Percentiles rank a stretch among this genome's conserved stretches.
Conservation (phyloP, 2,797 vertebrate genomes). For the Tragelaphus oryx region DNA sequence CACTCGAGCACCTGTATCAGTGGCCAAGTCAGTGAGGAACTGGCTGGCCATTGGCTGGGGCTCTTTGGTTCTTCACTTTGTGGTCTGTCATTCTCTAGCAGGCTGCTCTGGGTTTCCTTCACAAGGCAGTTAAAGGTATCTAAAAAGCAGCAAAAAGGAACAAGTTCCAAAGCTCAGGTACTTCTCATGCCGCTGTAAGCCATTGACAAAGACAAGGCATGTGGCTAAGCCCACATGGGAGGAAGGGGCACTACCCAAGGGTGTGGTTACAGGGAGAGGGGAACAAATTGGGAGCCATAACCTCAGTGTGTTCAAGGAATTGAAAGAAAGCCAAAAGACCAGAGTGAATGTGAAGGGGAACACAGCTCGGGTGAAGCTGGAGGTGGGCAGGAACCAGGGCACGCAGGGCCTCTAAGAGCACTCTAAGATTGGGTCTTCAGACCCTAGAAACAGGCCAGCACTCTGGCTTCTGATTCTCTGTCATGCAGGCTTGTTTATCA, state of each 20-base stretch:
- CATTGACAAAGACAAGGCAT: not conserved
- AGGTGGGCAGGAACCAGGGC: not conserved
- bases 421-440: not conserved
- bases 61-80: rapidly evolving
- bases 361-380: rapidly evolving
- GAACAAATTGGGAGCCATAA: not conserved
- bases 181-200: not conserved
- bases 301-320: not conserved
- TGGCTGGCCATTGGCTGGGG: too few species aligned
- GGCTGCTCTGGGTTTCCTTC: not conserved
- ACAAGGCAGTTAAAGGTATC: not conserved
- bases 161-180: not conserved
- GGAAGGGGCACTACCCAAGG: not conserved
- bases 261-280: not conserved
- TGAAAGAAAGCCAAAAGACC: not conserved
- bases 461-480: not conserved
- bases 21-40: not conserved
- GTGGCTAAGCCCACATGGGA: not conserved
- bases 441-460: not conserved
- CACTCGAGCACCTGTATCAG: rapidly evolving
- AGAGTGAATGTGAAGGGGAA: not conserved
- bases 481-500: not conserved
- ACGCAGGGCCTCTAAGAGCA: rapidly evolving
- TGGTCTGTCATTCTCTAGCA: not conserved
- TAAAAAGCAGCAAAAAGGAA: not conserved